Base-by-base conservation (phyloP, 2,888 invertebrate species). In the Diarsia mendica region DNA sequence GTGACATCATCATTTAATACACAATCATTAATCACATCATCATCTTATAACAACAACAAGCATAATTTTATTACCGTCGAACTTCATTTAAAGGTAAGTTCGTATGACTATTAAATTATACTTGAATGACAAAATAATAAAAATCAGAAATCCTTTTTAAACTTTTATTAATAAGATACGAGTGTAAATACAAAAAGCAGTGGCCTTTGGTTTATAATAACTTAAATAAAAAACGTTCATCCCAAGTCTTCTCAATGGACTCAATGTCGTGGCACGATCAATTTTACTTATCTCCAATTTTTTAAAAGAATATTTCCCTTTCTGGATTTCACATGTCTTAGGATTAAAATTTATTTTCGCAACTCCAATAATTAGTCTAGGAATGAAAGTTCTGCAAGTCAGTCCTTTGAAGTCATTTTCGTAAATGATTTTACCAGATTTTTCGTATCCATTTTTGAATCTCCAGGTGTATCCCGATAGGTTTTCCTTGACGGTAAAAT, bases 341-440 rank as follows among this genome's bases (percentile, higher is more conserved):
- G 71, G 49, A 60, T 82, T 51, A 60, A 61, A 66, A 33, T 77
- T 76, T 55, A 80, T 51, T 82, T 68, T 77, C 9, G 49, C 61
- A 2, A 61, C 33, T 46, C 23, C 20, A n/a, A 46, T 68, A 28
- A 82, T 65, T n/a, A 82, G 33, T 66, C 13, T 68, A 44, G 72
- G 80, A 8, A 82, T 15, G n/a, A 72, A 76, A 23, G 28, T 68
- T 76, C 61, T 82, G 23, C 71, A 82, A n/a, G 67, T 60, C 3
- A 76, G 44, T 55, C 64, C 58, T 61, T 77, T 82, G 2, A 48
- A 66, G 20, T 80, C 67, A 20, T 46, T 64, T 51, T 65, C 77
- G 20, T 60, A 68, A 8, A 49, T 46, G 1, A 76, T 3, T 2
- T 49, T 71, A 2, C 60, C 76, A 13, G 53, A 44, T 65, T 67